These are phyloP conservation scores for Patella pellucida DNA, from an alignment of 2,888 invertebrate genomes.

Conservation along the genomic window DNA sequence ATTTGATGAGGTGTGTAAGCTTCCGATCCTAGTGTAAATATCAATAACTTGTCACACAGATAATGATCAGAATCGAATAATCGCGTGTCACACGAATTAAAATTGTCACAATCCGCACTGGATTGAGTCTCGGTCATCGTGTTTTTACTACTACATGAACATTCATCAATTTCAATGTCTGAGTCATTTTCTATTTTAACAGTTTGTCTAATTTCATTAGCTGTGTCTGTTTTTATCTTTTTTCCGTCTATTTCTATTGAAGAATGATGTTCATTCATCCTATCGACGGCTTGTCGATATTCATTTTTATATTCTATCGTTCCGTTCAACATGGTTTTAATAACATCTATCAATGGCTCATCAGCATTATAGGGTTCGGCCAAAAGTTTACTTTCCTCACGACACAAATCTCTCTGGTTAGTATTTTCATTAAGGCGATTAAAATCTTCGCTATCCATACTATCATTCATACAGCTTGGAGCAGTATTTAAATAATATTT, in stretches of 20 bases:
- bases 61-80: neutral
- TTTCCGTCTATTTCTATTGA: neutral
- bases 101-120: neutral
- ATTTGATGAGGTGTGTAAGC: conserved; percentile 90
- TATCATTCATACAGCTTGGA: neutral
- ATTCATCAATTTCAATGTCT: neutral
- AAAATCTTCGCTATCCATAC: neutral
- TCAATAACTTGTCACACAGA: conserved; percentile 78
- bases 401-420: neutral
- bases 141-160: neutral
- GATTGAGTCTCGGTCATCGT: neutral
- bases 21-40: conserved; percentile 86
- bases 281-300: conserved; percentile 45
- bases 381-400: neutral
- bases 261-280: neutral
- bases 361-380: neutral
- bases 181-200: neutral
- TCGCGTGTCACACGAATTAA: neutral
- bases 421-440: neutral
- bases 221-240: neutral
- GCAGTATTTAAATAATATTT: neutral
- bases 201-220: neutral
- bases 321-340: conserved; percentile 40
- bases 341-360: conserved; percentile 8
- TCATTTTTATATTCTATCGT: conserved; percentile 51